These are phyloP conservation scores for Propithecus coquereli DNA, from an alignment of 2,113 vertebrate species.

Conservation along the genomic window DNA sequence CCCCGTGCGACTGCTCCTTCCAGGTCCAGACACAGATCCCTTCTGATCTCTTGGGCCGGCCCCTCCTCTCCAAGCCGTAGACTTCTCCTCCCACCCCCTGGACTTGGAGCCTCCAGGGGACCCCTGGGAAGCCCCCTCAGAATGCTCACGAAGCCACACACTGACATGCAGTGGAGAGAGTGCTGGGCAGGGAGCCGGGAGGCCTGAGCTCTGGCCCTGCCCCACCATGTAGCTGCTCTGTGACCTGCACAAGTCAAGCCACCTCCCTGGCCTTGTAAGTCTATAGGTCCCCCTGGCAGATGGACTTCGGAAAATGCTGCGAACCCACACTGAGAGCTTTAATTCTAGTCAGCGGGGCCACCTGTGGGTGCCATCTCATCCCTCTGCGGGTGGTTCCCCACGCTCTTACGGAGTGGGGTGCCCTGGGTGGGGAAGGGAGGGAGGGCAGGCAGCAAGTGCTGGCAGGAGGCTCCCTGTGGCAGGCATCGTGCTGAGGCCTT, in stretches of 20 bases:
- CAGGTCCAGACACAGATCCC: neutral
- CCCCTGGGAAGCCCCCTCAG: neutral
- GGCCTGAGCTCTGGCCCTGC: neutral
- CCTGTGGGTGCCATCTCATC: neutral
- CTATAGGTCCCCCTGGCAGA: neutral
- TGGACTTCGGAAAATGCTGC: neutral
- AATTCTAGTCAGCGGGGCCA: accelerated
- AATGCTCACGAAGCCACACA: accelerated
- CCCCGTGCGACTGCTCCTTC: neutral
- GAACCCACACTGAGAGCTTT: neutral
- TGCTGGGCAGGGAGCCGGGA: accelerated
- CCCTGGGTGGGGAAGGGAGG: neutral
- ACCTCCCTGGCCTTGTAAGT: neutral
- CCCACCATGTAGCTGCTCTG: accelerated
- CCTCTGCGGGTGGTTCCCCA: neutral
- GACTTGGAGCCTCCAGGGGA: neutral
- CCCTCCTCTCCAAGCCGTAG: neutral
- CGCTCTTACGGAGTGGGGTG: neutral
- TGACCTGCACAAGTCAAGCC: neutral
- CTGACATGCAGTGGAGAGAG: neutral
- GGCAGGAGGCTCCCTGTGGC: neutral
- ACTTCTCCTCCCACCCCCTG: neutral
- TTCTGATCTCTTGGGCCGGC: neutral
- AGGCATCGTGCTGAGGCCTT: neutral
- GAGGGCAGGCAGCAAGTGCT: no score